phyloP scores from a whole-genome alignment of 1,140 invertebrate genomes.

The Mamestra configurata region DNA sequence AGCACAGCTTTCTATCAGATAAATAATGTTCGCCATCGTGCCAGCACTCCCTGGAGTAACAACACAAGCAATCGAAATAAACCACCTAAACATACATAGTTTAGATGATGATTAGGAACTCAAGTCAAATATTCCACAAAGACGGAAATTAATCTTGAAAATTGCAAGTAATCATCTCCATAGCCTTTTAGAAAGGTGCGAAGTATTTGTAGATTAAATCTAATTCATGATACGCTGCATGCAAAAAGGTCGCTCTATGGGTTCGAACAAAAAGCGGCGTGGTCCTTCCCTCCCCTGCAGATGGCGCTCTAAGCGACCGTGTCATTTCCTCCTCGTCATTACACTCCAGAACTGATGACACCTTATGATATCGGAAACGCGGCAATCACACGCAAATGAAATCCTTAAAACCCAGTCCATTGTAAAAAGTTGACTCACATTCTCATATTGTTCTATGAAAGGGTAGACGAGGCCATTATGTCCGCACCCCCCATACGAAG shows the following conservation, averaged over 20 bases:
- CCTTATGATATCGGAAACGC: constrained; percentile 2
- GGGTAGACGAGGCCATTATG: not conserved
- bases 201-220: not conserved
- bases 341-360: constrained; percentile 7
- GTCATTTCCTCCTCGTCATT: constrained; percentile 22
- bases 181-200: not conserved
- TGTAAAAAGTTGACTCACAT: not conserved
- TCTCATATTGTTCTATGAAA: not conserved
- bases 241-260: not conserved
- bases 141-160: not conserved
- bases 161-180: not conserved
- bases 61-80: too few relatives aligned
- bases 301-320: constrained; percentile 22
- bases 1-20: too few relatives aligned
- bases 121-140: not conserved
- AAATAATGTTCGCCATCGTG: too few relatives aligned
- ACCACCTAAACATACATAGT: too few relatives aligned
- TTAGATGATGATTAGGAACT: too few relatives aligned
- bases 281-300: not conserved
- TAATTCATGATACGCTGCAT: constrained; percentile 28
- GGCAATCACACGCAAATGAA: constrained; percentile 4
- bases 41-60: too few relatives aligned
- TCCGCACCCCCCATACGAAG: not conserved
- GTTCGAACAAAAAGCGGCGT: not conserved
- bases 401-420: not conserved